Evolutionary conservation across 2,888 invertebrate species (phyloP).

Genomic region (Eucriotettix oculatus): DNA sequence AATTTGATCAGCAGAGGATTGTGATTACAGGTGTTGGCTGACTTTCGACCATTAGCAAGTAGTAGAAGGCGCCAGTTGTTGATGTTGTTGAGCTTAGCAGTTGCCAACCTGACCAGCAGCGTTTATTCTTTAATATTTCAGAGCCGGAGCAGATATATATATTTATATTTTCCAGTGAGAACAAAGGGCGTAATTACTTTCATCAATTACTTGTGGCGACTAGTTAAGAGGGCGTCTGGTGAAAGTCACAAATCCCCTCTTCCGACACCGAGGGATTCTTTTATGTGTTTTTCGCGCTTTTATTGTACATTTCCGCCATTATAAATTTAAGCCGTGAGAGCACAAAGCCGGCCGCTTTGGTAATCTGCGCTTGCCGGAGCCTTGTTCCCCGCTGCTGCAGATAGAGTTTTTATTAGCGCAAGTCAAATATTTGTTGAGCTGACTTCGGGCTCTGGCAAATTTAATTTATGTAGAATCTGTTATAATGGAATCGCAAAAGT

Average conservation of each 20-base stretch:
- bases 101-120: too few species aligned
- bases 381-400: background rate
- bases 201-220: too few species aligned
- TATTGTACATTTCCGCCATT: background rate
- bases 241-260: background rate
- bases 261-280: background rate
- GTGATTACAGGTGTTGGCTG: too few species aligned
- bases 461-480: conserved; percentile 2
- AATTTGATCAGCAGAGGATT: too few species aligned
- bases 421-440: background rate
- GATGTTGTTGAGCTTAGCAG: too few species aligned
- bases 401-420: background rate
- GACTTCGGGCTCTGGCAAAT: background rate
- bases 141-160: too few species aligned
- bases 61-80: too few species aligned
- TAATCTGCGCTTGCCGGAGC: background rate
- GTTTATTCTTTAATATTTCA: too few species aligned
- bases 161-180: too few species aligned
- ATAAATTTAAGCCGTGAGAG: background rate
- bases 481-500: background rate
- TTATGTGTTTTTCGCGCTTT: background rate
- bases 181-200: too few species aligned
- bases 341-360: background rate
- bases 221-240: too few species aligned
- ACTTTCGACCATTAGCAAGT: too few species aligned